These are phyloP conservation scores for Heterochromis multidens DNA, from an alignment of 2,113 vertebrate genomes.

Conservation along the genomic window DNA sequence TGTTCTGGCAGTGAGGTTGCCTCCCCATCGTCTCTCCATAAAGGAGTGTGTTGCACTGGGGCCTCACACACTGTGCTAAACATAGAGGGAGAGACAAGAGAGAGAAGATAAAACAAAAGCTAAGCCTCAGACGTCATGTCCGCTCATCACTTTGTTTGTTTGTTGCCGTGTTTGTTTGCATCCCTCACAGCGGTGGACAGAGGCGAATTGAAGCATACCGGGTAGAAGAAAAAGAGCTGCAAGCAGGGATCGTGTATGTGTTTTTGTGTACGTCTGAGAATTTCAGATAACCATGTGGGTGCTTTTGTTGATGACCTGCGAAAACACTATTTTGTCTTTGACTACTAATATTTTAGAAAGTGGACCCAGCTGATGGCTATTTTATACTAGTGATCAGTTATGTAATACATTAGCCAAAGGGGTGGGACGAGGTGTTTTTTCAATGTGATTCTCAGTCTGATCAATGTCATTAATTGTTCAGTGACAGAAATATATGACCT, in stretches of 20 bases:
- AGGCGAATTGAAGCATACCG: constrained; percentile 14
- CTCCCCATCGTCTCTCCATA: constrained; percentile 41
- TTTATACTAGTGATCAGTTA: background rate
- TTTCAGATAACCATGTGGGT: background rate
- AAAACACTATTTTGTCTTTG: background rate
- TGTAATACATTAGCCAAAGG: background rate
- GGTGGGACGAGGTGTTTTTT: background rate
- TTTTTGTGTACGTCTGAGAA: background rate
- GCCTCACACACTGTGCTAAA: constrained; percentile 39
- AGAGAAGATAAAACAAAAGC: constrained; percentile 52
- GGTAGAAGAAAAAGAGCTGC: constrained; percentile 37
- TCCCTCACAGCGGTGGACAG: constrained; percentile 45
- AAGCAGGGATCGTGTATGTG: background rate
- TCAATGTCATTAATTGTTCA: background rate
- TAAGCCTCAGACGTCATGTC: constrained; percentile 49
- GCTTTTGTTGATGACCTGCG: background rate
- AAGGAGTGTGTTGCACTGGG: constrained; percentile 30
- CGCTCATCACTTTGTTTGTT: constrained; percentile 56
- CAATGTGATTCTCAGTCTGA: background rate
- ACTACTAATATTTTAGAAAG: background rate
- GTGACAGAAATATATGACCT: too few species aligned
- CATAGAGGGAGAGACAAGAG: constrained; percentile 31
- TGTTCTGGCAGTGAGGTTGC: constrained; percentile 49
- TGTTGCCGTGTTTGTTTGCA: constrained; percentile 54
- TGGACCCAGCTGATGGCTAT: background rate